Evolutionary conservation across 2,888 invertebrate genomes (phyloP), one percentile per base, ranked within the genome.

Genomic region (Trachelus tabidus): DNA sequence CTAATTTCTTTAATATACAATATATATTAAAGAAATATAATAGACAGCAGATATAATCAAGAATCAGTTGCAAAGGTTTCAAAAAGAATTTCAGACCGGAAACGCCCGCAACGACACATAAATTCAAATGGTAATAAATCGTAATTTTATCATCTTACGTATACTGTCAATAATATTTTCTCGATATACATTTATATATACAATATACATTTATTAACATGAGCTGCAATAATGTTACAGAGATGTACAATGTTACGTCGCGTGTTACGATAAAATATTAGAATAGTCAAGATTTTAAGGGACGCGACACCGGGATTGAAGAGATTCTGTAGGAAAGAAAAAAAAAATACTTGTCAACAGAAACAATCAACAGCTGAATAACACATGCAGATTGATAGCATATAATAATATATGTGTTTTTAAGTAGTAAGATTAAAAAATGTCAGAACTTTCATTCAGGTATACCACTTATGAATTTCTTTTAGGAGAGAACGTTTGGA

Each of bases 151-250:
- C 40, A 6, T 15, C 35, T 12, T 35, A 15, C 9, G 56, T 9
- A 9, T 56, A 9, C 23, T 1, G 31, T 2, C 31, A 71, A 31
- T 71, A 31, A 71, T 30, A 31, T 79, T 77, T 74, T 33, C 71
- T 30, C 30, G 31, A 11, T 30, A 34, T 71, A 71, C 31, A 34
- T 71, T 33, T 71, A 71, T 71, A 71, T 33, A 79, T 79, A 82
- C 78, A 82, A 84, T 83, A 83, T 85, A 85, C 84, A 87, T 83
- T 86, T 87, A 87, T 87, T 86, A 87, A 87, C 84, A 86, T 77
- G 79, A 85, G 85, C 81, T 84, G 77, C 77, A 84, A 83, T 81
- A 78, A 80, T 78, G 73, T 79, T 75, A 81, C 75, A 79, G 75
- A 35, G 31, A 34, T 80, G 79, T 80, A 81, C 76, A 34, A 74